Conservation (phyloP, 1,140 invertebrate species). For the Drosophila aff. region DNA sequence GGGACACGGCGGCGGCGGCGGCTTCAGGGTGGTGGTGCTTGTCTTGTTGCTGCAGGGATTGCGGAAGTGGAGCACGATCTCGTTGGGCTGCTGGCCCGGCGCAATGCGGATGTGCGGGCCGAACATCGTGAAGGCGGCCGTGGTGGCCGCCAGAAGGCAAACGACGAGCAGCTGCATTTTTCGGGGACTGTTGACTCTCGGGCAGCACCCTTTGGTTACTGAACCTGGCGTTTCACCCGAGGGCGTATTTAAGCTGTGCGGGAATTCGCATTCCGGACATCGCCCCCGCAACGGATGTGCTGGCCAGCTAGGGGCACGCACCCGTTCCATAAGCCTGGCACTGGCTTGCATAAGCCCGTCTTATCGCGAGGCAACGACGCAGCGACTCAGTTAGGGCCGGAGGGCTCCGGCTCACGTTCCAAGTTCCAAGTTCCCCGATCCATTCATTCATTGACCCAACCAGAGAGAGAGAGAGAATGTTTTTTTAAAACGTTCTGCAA, state of each 20-base stretch:
- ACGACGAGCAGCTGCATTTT: constrained; percentile 61
- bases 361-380: constrained; percentile 18
- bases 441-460: constrained; percentile 28
- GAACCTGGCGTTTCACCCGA: constrained; percentile 1
- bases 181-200: constrained; percentile 25
- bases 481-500: constrained; percentile 64
- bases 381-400: constrained; percentile 25
- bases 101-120: constrained; percentile 66
- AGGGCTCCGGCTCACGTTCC: constrained; percentile 13
- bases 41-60: constrained; percentile 70
- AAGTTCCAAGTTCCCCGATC: neutral
- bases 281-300: constrained; percentile 38
- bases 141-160: constrained; percentile 49
- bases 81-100: constrained; percentile 55
- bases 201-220: constrained; percentile 51
- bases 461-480: constrained; percentile 1
- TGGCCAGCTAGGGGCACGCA: constrained; percentile 41
- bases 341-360: constrained; percentile 32
- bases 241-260: constrained; percentile 61
- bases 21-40: constrained; percentile 52
- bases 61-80: constrained; percentile 65
- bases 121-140: constrained; percentile 58
- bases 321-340: constrained; percentile 8
- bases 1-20: constrained; percentile 49
- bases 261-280: constrained; percentile 43